Base-by-base conservation (phyloP, 2,888 invertebrate genomes). In the Epirrita christyi region DNA sequence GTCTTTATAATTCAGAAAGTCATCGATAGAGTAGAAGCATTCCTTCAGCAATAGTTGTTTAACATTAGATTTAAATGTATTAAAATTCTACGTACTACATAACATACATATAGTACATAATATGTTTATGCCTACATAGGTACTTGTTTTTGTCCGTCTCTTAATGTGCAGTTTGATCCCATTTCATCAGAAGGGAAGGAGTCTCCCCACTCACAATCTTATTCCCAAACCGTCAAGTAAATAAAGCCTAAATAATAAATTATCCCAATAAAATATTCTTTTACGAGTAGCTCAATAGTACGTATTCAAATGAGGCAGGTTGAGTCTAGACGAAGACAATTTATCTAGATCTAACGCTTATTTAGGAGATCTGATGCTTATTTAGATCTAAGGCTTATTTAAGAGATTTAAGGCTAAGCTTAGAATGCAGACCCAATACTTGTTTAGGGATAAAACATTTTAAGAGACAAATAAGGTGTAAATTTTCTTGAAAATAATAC, bases 271-370 rank as follows among this genome's bases (percentile, higher is more conserved):
- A 40, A 40, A 42, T 42, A 6, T 27, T 42, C 1, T 21, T 15
- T 14, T 21, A 21, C 21, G 21, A 21, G 21, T 10, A 40, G 6
- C 40, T 42, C 14, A 42, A 42, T 27, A 42, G 28, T 36, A 42
- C 21, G 42, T 41, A 52, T 52, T 45, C 38, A 52, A 45, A 52
- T 38, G 21, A 40, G 27, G 43, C n/a, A 6, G 43, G 11, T 10
- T 9, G 0, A 11, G 44, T 60, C 55, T 55, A 55, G 60, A 44
- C 10, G 29, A 9, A 10, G 10, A 10, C 46, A 50, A 45, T 61
- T 44, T 50, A 54, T 61, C 61, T 57, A 42, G 61, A 47, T 57
- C n/a, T 21, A 36, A 41, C 9, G 45, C 42, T 48, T 37, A 40
- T 54, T 32, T 55, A 40, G 38, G 14, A 14, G 32, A 46, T 45